Evolutionary conservation across 2,113 vertebrate genomes (phyloP).

Genomic region (Antigone vipio): DNA sequence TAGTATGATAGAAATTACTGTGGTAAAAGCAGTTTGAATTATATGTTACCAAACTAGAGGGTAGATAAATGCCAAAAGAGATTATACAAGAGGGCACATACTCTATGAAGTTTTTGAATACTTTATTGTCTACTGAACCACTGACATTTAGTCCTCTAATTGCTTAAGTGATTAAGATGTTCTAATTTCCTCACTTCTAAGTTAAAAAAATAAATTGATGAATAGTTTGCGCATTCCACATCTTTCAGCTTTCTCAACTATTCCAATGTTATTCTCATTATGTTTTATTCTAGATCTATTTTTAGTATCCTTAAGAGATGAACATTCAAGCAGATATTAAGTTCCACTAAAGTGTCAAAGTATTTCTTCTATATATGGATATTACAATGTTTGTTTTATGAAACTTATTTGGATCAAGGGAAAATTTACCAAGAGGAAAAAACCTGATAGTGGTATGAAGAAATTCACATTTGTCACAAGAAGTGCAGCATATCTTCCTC

Average conservation of each 20-base stretch:
- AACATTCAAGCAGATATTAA: background rate
- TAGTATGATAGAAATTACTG: background rate
- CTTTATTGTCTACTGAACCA: background rate
- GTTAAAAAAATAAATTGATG: background rate
- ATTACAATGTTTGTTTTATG: background rate
- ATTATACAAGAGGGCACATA: background rate
- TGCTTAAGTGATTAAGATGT: background rate
- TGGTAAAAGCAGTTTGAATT: background rate
- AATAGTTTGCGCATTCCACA: background rate
- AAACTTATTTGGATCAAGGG: background rate
- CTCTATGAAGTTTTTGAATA: background rate
- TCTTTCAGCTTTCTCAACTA: background rate
- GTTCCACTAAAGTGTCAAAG: background rate
- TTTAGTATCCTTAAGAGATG: background rate
- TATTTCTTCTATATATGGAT: background rate
- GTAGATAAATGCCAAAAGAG: background rate
- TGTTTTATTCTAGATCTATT: background rate
- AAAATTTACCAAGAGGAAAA: background rate
- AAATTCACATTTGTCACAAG: too few relatives aligned
- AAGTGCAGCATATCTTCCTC: background rate
- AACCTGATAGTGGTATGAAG: background rate
- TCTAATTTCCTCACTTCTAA: background rate
- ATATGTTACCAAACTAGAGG: background rate
- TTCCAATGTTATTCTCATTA: background rate
- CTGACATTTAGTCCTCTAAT: background rate